Evolutionary conservation across 2,888 invertebrate genomes (phyloP).

Genomic region (Drosophila parthenogenetica): DNA sequence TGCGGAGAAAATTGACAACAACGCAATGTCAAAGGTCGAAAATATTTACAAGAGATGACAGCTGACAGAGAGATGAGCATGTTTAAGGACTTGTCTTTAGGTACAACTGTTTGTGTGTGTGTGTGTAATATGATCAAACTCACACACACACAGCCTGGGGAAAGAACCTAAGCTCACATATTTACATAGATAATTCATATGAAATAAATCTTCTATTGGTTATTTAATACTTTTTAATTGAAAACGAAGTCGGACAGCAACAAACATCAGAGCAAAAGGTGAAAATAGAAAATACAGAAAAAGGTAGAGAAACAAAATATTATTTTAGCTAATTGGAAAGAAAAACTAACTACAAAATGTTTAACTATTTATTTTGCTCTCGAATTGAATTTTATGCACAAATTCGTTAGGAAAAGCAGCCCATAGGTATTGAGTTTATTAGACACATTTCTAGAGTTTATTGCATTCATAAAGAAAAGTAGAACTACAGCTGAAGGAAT

Average conservation of each 20-base stretch:
- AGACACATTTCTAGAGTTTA: no score
- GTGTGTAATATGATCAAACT: constrained; percentile 7
- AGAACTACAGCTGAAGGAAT: no score
- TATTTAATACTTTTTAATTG: constrained; percentile 51
- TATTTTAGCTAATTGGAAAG: no score
- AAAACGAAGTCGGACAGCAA: constrained; percentile 2
- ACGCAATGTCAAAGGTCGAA: constrained; percentile 51
- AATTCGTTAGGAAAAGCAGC: no score
- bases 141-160: not conserved
- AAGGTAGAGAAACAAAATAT: no score
- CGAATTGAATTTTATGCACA: no score
- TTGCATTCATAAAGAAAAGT: no score
- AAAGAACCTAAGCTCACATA: constrained; percentile 1
- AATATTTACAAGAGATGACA: constrained; percentile 56
- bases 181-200: constrained; percentile 17
- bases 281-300: no score
- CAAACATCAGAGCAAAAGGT: no score
- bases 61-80: constrained; percentile 42
- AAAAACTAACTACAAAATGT: no score
- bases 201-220: constrained; percentile 31
- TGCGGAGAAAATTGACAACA: constrained; percentile 43
- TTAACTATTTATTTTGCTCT: no score
- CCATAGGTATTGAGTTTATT: no score
- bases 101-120: not conserved
- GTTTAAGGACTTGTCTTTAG: constrained; percentile 26